Percentiles rank a stretch among this genome's conserved stretches.
Evolutionary conservation across 2,113 vertebrate species (phyloP).

Genomic region (Brachionichthys hirsutus): DNA sequence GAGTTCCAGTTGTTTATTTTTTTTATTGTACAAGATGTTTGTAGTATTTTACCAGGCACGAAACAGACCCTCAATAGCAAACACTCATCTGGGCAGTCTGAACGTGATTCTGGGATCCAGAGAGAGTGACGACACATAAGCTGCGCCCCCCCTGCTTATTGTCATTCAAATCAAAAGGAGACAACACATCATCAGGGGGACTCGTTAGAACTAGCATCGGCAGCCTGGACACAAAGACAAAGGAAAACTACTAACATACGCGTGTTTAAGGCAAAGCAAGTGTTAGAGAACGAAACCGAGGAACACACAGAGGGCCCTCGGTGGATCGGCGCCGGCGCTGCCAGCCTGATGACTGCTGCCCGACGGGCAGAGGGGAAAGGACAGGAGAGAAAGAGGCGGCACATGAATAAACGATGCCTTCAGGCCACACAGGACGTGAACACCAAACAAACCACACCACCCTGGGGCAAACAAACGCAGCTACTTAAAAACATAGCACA

Average conservation of each 20-base stretch:
- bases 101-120: constrained; percentile 29
- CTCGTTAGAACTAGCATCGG: constrained; percentile 37
- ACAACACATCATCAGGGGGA: constrained; percentile 47
- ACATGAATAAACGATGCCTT: constrained; percentile 62
- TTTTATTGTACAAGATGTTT: constrained; percentile 19
- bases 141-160: constrained; percentile 59
- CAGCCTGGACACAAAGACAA: not conserved
- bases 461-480: constrained; percentile 12
- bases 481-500: not conserved
- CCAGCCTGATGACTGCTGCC: constrained; percentile 29
- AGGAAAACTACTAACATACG: constrained; percentile 20
- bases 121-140: constrained; percentile 46
- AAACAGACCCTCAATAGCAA: constrained; percentile 38
- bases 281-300: constrained; percentile 5
- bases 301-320: constrained; percentile 18
- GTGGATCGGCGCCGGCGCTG: constrained; percentile 27
- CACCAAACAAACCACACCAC: constrained; percentile 21
- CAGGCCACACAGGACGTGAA: constrained; percentile 52
- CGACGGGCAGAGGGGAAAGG: constrained; percentile 40
- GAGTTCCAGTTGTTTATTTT: not conserved
- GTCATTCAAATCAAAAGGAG: constrained; percentile 65
- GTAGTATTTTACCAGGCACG: constrained; percentile 24
- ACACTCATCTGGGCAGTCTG: constrained; percentile 60
- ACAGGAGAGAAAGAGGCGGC: constrained; percentile 46
- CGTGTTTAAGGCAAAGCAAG: constrained; percentile 19